Evolutionary conservation across 2,113 vertebrate species (phyloP).

Genomic region (Lasiurus cinereus): DNA sequence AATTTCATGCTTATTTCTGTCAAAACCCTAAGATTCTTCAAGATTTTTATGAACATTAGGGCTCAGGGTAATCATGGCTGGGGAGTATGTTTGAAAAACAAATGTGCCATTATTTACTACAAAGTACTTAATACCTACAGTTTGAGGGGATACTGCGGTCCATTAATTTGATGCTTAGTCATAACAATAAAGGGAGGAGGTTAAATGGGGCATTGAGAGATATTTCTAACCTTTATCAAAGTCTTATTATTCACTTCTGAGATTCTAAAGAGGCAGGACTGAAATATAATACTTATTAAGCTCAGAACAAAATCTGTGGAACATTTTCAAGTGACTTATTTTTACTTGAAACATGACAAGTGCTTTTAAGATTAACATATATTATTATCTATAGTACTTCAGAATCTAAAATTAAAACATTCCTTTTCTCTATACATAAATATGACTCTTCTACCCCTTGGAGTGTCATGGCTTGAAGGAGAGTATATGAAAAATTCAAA

Average conservation of each 20-base stretch:
- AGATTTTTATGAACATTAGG: background rate
- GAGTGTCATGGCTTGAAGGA: constrained; percentile 71
- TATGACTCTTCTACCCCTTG: constrained; percentile 78
- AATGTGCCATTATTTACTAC: background rate
- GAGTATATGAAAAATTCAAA: constrained; percentile 57
- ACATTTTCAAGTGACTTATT: constrained; percentile 84
- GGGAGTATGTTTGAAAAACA: background rate
- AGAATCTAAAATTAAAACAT: constrained; percentile 84
- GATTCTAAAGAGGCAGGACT: constrained; percentile 73
- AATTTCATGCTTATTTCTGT: background rate
- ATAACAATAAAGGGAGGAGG: background rate
- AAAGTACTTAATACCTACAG: background rate
- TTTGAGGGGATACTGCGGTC: background rate
- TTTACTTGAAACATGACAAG: constrained; percentile 85
- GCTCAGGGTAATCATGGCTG: background rate
- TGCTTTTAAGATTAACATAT: constrained; percentile 88
- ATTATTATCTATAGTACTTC: constrained; percentile 86
- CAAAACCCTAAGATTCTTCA: constrained; percentile 2
- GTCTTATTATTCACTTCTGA: constrained; percentile 65
- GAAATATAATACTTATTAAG: constrained; percentile 83
- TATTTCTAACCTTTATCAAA: background rate
- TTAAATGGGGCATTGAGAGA: background rate
- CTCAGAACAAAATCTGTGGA: constrained; percentile 84
- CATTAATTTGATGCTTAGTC: background rate
- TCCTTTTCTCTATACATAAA: constrained; percentile 85